Base-by-base conservation (phyloP, 1,140 invertebrate genomes). In the Lepidurus couesii region DNA sequence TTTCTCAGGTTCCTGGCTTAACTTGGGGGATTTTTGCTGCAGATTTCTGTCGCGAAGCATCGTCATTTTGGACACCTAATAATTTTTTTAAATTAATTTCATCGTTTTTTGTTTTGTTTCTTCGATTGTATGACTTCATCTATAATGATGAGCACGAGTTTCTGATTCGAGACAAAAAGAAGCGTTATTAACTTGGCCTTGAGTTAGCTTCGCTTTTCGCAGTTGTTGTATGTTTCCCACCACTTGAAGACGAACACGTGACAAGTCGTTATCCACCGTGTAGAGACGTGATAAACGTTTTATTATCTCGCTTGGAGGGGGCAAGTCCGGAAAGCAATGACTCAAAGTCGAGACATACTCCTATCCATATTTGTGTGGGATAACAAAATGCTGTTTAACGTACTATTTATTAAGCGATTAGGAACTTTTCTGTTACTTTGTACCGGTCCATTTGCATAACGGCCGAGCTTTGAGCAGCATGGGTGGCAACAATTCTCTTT, bases 391-490 rank as follows among this genome's bases (percentile, higher is more conserved):
- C 16, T 21, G 16, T 1, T n/a, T 13, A 65, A 65, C 8, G 13
- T 1, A 16, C 53, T 65, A 65, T 9, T 9, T 65, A n/a, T n/a
- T 65, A 13, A 65, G n/a, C 53, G 53, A 65, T 16, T 7, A 65
- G 16, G 8, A 65, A 13, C 21, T 65, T 65, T 13, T 65, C 1
- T 7, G 53, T 7, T 65, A 65, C 53, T 65, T 65, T 65, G 53
- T 65, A 65, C 53, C 53, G 53, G 53, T 65, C 53, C 53, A 65
- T 65, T 65, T 65, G 53, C 53, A 65, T 65, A 7, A 65, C 53
- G 1, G 53, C 53, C 16, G 53, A 65, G 21, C 53, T 9, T 65
- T 65, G 53, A 21, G n/a, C 53, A 65, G 53, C 53, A 21, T 65
- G 53, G 53, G n/a, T 65, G 53, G 53, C 53, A 65, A 65, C 53